Base-by-base conservation (phyloP, 2,797 vertebrate species). In the Syngnathus acus region DNA sequence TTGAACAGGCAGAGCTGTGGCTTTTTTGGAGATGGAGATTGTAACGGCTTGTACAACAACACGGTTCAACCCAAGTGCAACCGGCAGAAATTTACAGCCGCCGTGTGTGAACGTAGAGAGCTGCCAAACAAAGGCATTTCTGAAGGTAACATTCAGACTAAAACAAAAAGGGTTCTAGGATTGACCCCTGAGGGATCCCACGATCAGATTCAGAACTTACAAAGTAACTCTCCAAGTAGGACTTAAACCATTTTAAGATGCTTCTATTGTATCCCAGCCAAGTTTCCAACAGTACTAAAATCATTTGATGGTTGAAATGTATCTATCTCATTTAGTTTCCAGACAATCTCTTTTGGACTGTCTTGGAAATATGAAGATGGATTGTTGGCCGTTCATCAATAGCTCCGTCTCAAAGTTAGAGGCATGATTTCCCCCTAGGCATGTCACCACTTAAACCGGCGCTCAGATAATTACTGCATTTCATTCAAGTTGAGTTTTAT, bases 391-490 rank as follows among this genome's bases (percentile, higher is more conserved):
- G 14, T 58, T 77, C 11, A 58, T 72, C 58, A n/a, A 63, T 65
- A 55, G 16, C 45, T 68, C 53, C 57, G 50, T 47, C 64, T 55
- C 13, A 64, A 3, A 73, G 37, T 65, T 63, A 68, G 64, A 53
- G 42, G 19, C 50, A 4, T 68, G 8, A 58, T 70, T 72, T 74
- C 73, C 65, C 68, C 73, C 66, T 21, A 62, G 13, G 40, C 40
- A 43, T 10, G 40, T 62, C 40, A 23, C 40, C 60, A 42, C 40
- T 43, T 14, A 7, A 62, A 59, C 45, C 65, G 39, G 71, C 74
- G 67, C 71, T 76, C 62, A 73, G 74, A 72, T 81, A 68, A 82
- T 84, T 72, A 69, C 50, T 71, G 42, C 26, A 66, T 73, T 74
- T 68, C 64, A 75, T 69, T 70, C 51, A 69, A 66, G 66, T 71